These are phyloP conservation scores for Sylvia borin DNA, from an alignment of 2,797 vertebrate genomes.

Conservation along the genomic window DNA sequence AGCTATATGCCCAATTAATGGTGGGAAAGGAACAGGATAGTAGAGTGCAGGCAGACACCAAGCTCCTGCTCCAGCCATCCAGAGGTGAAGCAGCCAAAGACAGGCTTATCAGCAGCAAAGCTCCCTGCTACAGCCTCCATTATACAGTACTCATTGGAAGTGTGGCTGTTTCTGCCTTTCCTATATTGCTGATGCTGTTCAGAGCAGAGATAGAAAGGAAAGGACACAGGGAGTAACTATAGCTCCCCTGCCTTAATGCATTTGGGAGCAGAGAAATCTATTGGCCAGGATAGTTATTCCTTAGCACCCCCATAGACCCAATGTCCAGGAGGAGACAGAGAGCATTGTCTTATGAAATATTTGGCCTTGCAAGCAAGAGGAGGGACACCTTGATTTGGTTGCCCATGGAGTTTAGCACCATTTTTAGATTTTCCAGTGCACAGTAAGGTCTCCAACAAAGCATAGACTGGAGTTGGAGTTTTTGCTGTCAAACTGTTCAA, in stretches of 20 bases:
- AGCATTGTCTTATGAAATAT: neutral
- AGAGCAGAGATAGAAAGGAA: neutral
- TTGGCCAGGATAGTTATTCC: neutral
- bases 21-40: neutral
- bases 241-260: neutral
- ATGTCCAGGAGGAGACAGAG: neutral
- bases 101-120: neutral
- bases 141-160: fast-evolving
- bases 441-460: neutral
- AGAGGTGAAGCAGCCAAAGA: fast-evolving
- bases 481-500: neutral
- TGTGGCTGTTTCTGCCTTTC: neutral
- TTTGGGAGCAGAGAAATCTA: neutral
- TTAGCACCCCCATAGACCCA: neutral
- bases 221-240: neutral
- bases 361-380: neutral
- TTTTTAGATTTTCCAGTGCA: neutral
- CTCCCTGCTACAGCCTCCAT: neutral
- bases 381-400: neutral
- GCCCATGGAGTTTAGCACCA: neutral
- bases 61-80: neutral
- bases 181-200: neutral
- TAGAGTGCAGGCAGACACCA: neutral
- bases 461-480: neutral
- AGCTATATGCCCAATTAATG: neutral